Conservation (phyloP, 2,888 invertebrate genomes). For the Catocala sponsa region DNA sequence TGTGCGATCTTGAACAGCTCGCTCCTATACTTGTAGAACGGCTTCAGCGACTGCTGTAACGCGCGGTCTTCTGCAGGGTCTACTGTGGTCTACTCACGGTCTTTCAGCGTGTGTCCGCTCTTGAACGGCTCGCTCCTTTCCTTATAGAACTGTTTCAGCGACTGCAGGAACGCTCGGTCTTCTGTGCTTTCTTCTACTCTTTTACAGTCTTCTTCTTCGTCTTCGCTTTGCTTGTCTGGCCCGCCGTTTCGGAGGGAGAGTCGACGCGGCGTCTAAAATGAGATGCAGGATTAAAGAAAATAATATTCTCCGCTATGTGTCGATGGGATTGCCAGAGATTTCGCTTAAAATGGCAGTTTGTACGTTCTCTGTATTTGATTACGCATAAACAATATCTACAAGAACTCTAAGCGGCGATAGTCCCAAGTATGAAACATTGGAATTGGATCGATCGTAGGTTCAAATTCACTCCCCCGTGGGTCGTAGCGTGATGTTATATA, state of each 20-base stretch:
- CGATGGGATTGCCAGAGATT: no score
- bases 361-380: no score
- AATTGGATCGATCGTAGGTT: no score
- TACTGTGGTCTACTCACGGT: conserved; percentile 64
- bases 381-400: no score
- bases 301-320: no score
- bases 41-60: conserved; percentile 68
- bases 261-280: conserved; percentile 68
- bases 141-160: conserved; percentile 71
- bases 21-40: conserved; percentile 69
- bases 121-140: conserved; percentile 63
- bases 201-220: conserved; percentile 57
- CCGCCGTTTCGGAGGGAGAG: conserved; percentile 77
- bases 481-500: no score
- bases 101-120: conserved; percentile 64
- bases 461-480: no score
- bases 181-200: conserved; percentile 56
- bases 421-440: no score
- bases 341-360: no score
- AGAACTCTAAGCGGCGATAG: no score
- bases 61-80: conserved; percentile 31
- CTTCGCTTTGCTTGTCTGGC: conserved; percentile 62
- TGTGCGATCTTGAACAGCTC: conserved; percentile 62
- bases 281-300: neutral
- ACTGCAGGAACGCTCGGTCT: conserved; percentile 70